Percentiles rank a stretch among this genome's conserved stretches.
Conservation (phyloP, 2,888 invertebrate genomes). For the Lucinisca nassula region DNA sequence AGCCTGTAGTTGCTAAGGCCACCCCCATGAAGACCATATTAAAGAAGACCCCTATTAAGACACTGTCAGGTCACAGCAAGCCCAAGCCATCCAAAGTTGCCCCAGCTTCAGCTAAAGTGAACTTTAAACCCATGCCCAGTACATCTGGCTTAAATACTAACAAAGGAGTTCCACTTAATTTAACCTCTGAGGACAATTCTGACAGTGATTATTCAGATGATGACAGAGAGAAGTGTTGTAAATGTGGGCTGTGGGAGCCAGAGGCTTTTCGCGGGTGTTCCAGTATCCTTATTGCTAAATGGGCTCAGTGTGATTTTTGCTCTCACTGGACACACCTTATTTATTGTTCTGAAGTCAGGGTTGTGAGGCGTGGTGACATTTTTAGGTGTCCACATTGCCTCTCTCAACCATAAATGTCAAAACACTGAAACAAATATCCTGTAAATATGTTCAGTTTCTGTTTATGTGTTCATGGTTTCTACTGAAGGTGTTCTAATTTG, state of each 20-base stretch:
- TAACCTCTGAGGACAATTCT: not conserved
- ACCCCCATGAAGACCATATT: too few relatives aligned
- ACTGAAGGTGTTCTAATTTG: not conserved
- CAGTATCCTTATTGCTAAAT: too few relatives aligned
- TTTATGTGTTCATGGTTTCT: not conserved
- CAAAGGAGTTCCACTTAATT: not conserved
- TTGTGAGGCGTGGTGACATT: too few relatives aligned
- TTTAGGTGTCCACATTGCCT: conserved; percentile 21
- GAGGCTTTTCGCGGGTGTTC: not conserved
- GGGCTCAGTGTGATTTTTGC: conserved; percentile 26
- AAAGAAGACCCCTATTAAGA: too few relatives aligned
- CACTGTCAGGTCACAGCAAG: too few relatives aligned
- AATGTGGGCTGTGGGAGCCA: not conserved
- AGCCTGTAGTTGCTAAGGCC: not conserved
- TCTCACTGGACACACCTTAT: conserved; percentile 10
- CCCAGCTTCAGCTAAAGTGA: not conserved
- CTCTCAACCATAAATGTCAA: not conserved
- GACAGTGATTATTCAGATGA: not conserved
- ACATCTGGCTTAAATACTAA: not conserved
- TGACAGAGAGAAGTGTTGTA: conserved; percentile 9
- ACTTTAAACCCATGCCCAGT: not conserved
- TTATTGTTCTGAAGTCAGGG: not conserved
- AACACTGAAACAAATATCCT: not conserved
- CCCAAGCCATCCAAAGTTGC: too few relatives aligned
- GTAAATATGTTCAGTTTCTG: not conserved